Base-by-base conservation (phyloP, 2,888 invertebrate genomes). In the Euplagia quadripunctaria region DNA sequence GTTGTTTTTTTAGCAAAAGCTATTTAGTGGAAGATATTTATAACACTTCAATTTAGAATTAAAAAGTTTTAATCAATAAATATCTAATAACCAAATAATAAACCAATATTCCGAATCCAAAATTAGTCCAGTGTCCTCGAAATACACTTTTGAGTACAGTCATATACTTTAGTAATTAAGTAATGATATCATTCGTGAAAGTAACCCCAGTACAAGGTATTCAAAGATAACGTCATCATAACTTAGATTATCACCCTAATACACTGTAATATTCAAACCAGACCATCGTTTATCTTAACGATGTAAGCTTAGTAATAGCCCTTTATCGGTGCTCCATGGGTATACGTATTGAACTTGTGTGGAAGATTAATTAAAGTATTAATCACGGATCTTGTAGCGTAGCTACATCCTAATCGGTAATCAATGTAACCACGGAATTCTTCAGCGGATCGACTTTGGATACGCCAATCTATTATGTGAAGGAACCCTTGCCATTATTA, bases 391-490 rank as follows among this genome's bases (percentile, higher is more conserved):
- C 80, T 73, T 74, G 77, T 83, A 82, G 68, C 72, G 68, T 75
- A 61, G 61, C 61, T 61, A 73, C 70, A 75, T 79, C 79, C 81
- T 78, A 77, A 79, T 81, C 79, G 79, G 79, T 75, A 77, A 76
- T 72, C 79, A 79, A 84, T 82, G 82, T 78, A 79, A 82, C 84
- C 82, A 73, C 83, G 68, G 82, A 76, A 83, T 87, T 87, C 85
- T 83, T 86, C 74, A 79, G 76, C 52, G 73, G 73, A 70, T 71
- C 77, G 71, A 74, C 73, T 82, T 77, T 79, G 78, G 79, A 82
- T 81, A 83, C 83, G 81, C 84, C 85, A 86, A 86, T 88, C 82
- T 79, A 82, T 82, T 85, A 87, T 83, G 83, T 82, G 82, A 86
- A 84, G 73, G 84, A 84, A 82, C 87, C 85, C 85, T 85, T 79